Evolutionary conservation across 2,888 invertebrate genomes (phyloP).

Genomic region (Leptinotarsa juncta): DNA sequence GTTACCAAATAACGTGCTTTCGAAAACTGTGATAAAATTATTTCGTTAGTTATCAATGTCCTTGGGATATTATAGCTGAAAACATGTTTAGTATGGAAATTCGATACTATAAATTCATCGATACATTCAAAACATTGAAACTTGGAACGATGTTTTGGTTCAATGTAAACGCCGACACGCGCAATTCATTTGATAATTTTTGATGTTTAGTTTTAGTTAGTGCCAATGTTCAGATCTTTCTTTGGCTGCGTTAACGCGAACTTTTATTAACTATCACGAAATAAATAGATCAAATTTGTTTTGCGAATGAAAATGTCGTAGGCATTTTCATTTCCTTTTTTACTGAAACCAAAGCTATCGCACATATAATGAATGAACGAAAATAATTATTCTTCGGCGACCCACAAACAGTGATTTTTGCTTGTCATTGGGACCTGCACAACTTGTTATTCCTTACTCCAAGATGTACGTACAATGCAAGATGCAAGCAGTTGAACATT

Average conservation of each 20-base stretch:
- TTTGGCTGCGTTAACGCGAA: not conserved
- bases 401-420: too few species aligned
- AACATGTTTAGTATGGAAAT: conserved; percentile 6
- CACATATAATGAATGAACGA: too few species aligned
- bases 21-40: too few species aligned
- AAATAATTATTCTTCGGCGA: too few species aligned
- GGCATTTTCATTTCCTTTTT: not conserved
- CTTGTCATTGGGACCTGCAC: too few species aligned
- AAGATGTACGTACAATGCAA: too few species aligned
- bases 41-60: too few species aligned
- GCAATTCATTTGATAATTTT: not conserved
- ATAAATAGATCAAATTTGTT: not conserved
- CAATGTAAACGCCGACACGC: not conserved
- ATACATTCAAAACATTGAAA: conserved; percentile 2
- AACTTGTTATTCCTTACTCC: too few species aligned
- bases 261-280: not conserved
- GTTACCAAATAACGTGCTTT: too few species aligned
- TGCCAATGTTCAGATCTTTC: not conserved
- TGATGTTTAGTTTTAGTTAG: not conserved
- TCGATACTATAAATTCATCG: conserved; percentile 1
- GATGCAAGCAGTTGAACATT: too few species aligned
- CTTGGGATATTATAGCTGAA: too few species aligned
- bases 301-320: not conserved
- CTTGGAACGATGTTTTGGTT: conserved; percentile 2
- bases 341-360: not conserved